Base-by-base conservation (phyloP, 2,797 vertebrate species). In the Clarias fuscus region DNA sequence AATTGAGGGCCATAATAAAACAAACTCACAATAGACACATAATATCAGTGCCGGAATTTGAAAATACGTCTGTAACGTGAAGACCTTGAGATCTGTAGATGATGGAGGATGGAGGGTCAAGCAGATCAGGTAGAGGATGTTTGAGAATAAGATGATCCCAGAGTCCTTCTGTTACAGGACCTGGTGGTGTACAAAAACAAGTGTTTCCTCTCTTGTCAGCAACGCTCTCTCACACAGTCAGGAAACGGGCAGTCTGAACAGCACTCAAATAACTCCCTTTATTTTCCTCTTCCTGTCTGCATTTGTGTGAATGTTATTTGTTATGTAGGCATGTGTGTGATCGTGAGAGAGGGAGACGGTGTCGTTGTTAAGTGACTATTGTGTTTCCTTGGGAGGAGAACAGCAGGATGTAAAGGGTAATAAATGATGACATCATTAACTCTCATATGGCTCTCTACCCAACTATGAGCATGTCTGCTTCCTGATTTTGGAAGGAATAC, bases 391-490 rank as follows among this genome's bases (percentile, higher is more conserved):
- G 89, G 90, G 91, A 91, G 80, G 91, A 92, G 92, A 94, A 93
- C 90, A 86, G 88, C 92, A 92, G 93, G 93, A 94, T 93, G 91
- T 93, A 92, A 94, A 91, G 86, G 58, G 91, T 95, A 93, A 94
- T 95, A 93, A 95, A 95, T 94, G 94, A 94, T 92, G 85, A 73
- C 84, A 81, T 88, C 86, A 88, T 85, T 83, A 85, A 85, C 56
- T 82, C 62, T 85, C 78, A 82, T 58, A 77, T 85, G 68, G 70
- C 30, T 62, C 71, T 77, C 78, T 65, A 62, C 76, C 70, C 62
- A 76, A 82, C 48, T 93, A 92, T 94, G 92, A 93, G 93, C 94
- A 92, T 90, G 94, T 88, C 91, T 93, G 93, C 93, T 92, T 93
- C 93, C 93, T 93, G 92, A 92, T 75, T 90, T 93, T 89, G 93